Conservation (phyloP, 2,797 vertebrate species). For the Arnoldichthys spilopterus region DNA sequence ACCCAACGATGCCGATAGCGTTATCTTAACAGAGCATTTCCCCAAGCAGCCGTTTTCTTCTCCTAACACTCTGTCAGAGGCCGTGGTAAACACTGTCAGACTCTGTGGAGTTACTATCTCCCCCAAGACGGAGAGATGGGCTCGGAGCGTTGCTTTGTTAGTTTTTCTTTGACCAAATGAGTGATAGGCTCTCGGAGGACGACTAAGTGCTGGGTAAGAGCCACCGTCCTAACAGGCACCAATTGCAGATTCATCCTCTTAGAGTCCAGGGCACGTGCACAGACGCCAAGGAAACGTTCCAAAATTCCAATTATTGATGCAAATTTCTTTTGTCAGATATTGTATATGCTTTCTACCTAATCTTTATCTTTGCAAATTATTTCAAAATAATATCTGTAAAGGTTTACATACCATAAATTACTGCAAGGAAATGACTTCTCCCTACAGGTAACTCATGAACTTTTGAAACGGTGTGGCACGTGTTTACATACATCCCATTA, state of each 20-base stretch:
- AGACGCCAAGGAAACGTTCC: constrained; percentile 40
- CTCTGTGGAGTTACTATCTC: constrained; percentile 68
- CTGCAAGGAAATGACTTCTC: constrained; percentile 13
- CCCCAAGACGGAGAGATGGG: constrained; percentile 57
- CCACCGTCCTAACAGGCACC: constrained; percentile 59
- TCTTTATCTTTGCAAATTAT: background rate
- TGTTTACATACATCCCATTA: constrained; percentile 54
- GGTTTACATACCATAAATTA: constrained; percentile 24
- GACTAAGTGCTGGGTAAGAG: constrained; percentile 69
- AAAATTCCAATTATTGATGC: background rate
- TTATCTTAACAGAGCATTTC: constrained; percentile 78
- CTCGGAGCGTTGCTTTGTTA: constrained; percentile 80
- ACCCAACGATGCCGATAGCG: constrained; percentile 67
- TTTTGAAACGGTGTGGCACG: constrained; percentile 28
- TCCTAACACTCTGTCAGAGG: constrained; percentile 78
- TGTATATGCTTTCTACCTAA: background rate
- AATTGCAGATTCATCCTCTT: constrained; percentile 73
- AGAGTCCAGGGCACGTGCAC: constrained; percentile 56
- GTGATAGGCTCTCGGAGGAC: constrained; percentile 75
- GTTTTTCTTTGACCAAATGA: constrained; percentile 90
- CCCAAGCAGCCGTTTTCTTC: constrained; percentile 63
- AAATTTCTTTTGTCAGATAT: background rate
- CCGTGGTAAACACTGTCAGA: constrained; percentile 81
- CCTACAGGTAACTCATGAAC: constrained; percentile 3
- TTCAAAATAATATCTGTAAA: background rate